Conservation (phyloP, 2,888 invertebrate species). For the Sclerodermus sp. region DNA sequence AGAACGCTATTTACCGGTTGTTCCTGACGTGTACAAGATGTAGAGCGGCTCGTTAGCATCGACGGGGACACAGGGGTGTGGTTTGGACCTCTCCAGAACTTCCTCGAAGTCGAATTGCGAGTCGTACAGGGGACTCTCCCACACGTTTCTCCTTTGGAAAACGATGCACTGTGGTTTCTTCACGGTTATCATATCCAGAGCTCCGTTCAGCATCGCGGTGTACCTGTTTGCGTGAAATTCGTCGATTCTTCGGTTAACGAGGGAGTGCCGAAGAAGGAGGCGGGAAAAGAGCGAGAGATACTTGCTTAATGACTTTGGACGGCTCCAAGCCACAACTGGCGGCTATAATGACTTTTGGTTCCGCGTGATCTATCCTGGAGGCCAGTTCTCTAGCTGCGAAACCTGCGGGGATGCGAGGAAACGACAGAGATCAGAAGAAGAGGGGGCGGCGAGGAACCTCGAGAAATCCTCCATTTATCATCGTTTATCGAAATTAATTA, state of each 20-base stretch:
- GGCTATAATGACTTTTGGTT: conserved; percentile 85
- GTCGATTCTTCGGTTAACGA: too few species aligned
- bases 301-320: conserved; percentile 74
- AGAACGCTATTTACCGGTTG: conserved; percentile 71
- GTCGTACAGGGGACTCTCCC: conserved; percentile 65
- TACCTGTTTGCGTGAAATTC: too few species aligned
- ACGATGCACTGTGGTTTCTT: conserved; percentile 83
- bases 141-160: conserved; percentile 74
- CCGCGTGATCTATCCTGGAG: conserved; percentile 82
- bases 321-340: conserved; percentile 93
- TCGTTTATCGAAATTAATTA: too few species aligned
- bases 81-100: conserved; percentile 66
- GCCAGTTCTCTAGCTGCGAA: conserved; percentile 89
- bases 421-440: too few species aligned
- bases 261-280: too few species aligned
- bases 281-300: background rate
- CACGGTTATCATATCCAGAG: conserved; percentile 69
- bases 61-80: conserved; percentile 80
- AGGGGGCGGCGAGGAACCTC: too few species aligned
- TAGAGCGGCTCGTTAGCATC: conserved; percentile 90
- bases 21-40: conserved; percentile 89
- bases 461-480: too few species aligned
- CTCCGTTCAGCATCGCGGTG: conserved; percentile 80
- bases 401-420: too few species aligned
- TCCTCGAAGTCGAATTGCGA: conserved; percentile 80